Evolutionary conservation across 2,113 vertebrate genomes (phyloP), one percentile per base, ranked within the genome.

Genomic region (Prietella phreatophila): DNA sequence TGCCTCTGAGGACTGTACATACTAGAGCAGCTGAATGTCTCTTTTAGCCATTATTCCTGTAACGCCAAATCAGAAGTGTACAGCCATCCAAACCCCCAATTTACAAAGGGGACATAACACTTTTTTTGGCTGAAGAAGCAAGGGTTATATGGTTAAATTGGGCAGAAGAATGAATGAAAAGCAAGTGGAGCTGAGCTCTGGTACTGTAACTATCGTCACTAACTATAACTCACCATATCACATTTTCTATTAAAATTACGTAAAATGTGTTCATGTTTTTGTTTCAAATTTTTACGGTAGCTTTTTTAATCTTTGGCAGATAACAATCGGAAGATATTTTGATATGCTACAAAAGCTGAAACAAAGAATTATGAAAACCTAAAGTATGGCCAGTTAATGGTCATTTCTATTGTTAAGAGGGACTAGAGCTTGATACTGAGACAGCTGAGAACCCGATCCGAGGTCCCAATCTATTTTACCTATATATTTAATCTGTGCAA

Each of bases 1-100:
- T 92, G 87, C 91, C 91, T 92, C 60, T 56, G 19, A 88, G 60
- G 89, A 53, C 81, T 87, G 87, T 89, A 89, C 53, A 67, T 50
- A 84, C 83, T 55, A 78, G 15, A 91, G 86, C 94, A 93, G 93
- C 93, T 93, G 93, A 91, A 88, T 90, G 88, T 91, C 87, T 83
- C 90, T 92, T 94, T 93, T 90, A 91, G 91, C 87, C 76, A 85
- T 63, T 84, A 61, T 30, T 69, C 36, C 83, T 53, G 69, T 78
- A n/a, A 88, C 83, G 86, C 91, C 87, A 82, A 63, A 87, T 85
- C 36, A 86, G 82, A 89, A 65, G 76, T 73, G 56, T 80, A 53
- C n/a, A 39, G 47, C 78, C 58, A 47, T 33, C n/a, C 33, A 53
- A 30, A 39, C 8, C 33, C 78, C 81, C 19, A 30, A 56, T 83